phyloP scores from a whole-genome alignment of 1,140 invertebrate genomes.

The Agraylea sexmaculata region DNA sequence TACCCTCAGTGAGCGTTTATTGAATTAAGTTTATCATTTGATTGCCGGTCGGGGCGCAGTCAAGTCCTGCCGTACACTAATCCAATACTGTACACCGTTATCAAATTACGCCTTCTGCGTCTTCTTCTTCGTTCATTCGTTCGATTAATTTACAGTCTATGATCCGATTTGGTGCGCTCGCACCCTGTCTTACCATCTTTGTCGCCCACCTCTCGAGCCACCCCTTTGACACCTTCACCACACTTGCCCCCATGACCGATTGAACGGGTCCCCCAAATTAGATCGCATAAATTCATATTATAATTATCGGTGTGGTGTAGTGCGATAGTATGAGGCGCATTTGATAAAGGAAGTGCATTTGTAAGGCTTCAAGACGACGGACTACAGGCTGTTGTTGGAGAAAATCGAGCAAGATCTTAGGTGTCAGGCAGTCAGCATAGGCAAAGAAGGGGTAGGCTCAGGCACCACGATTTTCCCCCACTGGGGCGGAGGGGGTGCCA shows the following conservation, averaged over 20 bases:
- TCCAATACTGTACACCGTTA: conserved; percentile 33
- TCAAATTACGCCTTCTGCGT: conserved; percentile 16
- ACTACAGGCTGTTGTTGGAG: background rate
- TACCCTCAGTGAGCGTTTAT: conserved; percentile 38
- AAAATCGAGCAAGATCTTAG: no score
- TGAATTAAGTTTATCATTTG: conserved; percentile 46
- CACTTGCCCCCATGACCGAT: no score
- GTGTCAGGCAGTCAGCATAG: no score
- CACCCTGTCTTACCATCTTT: no score
- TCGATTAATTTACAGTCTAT: conserved; percentile 20
- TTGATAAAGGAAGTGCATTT: background rate
- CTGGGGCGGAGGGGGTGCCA: conserved; percentile 27
- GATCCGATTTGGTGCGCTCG: conserved; percentile 15
- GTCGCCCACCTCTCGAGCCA: conserved; percentile 21
- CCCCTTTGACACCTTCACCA: conserved; percentile 11
- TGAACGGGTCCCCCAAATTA: no score
- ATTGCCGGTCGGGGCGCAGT: conserved; percentile 41
- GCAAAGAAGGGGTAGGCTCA: conserved; percentile 4
- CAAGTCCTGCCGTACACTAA: conserved; percentile 29
- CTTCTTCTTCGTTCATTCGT: conserved; percentile 13
- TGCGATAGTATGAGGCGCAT: background rate
- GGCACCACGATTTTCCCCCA: conserved; percentile 18
- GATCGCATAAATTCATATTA: no score
- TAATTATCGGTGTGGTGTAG: no score
- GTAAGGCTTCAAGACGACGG: no score